Base-by-base conservation (phyloP, 1,140 invertebrate genomes). In the Danaus melanippus region DNA sequence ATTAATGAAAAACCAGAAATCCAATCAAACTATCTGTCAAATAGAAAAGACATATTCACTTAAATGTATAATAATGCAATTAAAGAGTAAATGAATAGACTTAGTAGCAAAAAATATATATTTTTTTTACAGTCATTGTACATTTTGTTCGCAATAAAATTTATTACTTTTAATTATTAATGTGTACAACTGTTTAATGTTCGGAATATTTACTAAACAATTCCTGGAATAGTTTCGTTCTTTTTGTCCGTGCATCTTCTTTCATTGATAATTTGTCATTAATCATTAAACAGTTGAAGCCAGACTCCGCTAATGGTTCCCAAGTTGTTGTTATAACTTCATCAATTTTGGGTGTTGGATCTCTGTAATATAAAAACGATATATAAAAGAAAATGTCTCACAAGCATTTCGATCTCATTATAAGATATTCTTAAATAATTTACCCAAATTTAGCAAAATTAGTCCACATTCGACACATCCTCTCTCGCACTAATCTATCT, bases 401-500 rank as follows among this genome's bases (percentile, higher is more conserved):
- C 6, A 32, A 32, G 21, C 0, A 32, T 32, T 32, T 32, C 6
- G 2, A 32, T 32, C 6, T 32, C 45, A 46, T 49, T 42, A 44
- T 50, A 39, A 50, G 17, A 51, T 12, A 46, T 12, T 46, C 4
- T 17, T 42, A 12, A 45, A 56, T 52, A 42, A 57, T 64, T 61
- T 66, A 88, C 88, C 88, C 83, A 67, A 66, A 82, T 74, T 81
- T 88, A 10, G 87, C 87, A 61, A 89, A 89, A 57, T 89, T 86
- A 6, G 86, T 84, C 88, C 88, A 89, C 80, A 89, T 77, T 10
- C 65, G 58, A 8, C 77, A 72, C 64, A 89, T 78, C 52, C 76
- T 71, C 15, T 84, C 55, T 50, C 66, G 57, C 0, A 87, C 74
- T 7, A 71, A 17, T 46, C 64, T 63, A 60, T 88, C 86, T 1